phyloP scores from a whole-genome alignment of 2,113 vertebrate species.

The Tachuris rubrigastra region DNA sequence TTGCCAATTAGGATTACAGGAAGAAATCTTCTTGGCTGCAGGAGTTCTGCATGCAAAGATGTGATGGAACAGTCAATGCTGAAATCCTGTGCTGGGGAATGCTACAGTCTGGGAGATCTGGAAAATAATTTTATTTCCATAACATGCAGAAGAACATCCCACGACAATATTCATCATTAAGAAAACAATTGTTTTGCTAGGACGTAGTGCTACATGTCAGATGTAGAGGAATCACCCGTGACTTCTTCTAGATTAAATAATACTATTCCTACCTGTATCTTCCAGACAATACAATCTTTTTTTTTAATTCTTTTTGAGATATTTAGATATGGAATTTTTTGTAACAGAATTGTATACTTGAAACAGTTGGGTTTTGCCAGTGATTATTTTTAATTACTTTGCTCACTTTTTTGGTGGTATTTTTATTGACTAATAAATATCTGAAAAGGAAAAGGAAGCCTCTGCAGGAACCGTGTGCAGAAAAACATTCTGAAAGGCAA shows the following conservation, averaged over 20 bases:
- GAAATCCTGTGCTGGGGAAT: neutral
- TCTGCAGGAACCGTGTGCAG: neutral
- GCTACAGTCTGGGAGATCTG: neutral
- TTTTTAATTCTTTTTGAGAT: neutral
- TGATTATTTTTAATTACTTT: neutral
- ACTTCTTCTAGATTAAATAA: neutral
- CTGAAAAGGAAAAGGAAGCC: neutral
- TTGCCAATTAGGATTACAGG: neutral
- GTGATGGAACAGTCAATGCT: neutral
- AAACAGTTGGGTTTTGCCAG: neutral
- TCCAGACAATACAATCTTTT: neutral
- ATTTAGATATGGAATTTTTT: neutral
- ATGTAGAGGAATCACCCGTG: fast-evolving
- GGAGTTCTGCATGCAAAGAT: neutral
- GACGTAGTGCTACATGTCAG: neutral
- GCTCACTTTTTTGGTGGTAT: neutral
- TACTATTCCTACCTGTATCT: neutral
- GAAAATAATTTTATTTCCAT: neutral
- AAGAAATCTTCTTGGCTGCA: neutral
- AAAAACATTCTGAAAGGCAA: neutral
- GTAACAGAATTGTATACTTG: neutral
- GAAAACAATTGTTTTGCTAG: neutral
- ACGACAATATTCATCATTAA: neutral
- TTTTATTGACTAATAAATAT: neutral
- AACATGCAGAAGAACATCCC: neutral